Base-by-base conservation (phyloP, 2,888 invertebrate genomes). In the Cephus pygmeus region DNA sequence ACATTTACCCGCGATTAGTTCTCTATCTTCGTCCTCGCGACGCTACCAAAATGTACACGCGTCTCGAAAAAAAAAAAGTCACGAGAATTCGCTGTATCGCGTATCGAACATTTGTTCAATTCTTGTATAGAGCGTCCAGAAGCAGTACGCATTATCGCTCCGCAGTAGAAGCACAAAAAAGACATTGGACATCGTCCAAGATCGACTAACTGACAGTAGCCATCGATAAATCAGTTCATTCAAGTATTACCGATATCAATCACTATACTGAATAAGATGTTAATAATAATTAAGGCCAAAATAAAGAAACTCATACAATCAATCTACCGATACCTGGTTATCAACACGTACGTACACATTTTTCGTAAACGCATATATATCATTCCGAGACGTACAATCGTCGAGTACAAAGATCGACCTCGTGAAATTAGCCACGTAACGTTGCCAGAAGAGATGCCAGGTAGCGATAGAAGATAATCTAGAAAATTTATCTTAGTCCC, bases 141-240 rank as follows among this genome's bases (percentile, higher is more conserved):
- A 56, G 15, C 15, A 56, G 23, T 56, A 56, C 56, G 0, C 15
- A 56, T 56, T 56, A 56, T 56, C 56, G 9, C 23, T 15, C 23
- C 23, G 2, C 23, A 56, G 9, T 23, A 56, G 9, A 56, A 56
- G 56, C 56, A 23, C 23, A 23, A 56, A 1, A 56, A 56, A 56
- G 23, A 56, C 56, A 56, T 56, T 56, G 23, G 56, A 56, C 56
- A 9, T 56, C 23, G 23, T 56, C 15, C 9, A 73, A 73, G 36
- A 75, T 75, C 81, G n/a, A 78, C 79, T 79, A 40, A 80, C 56
- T 56, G 56, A 56, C 56, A 56, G 56, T 56, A 56, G 9, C 23
- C 56, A 56, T 15, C 56, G 56, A 56, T 56, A 56, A 56, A 9
- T 56, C 56, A 23, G 6, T 56, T 56, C 56, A 56, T 56, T 56